Base-by-base conservation (phyloP, 64 coral and sea anemone species). In the Pachyseris speciosa region DNA sequence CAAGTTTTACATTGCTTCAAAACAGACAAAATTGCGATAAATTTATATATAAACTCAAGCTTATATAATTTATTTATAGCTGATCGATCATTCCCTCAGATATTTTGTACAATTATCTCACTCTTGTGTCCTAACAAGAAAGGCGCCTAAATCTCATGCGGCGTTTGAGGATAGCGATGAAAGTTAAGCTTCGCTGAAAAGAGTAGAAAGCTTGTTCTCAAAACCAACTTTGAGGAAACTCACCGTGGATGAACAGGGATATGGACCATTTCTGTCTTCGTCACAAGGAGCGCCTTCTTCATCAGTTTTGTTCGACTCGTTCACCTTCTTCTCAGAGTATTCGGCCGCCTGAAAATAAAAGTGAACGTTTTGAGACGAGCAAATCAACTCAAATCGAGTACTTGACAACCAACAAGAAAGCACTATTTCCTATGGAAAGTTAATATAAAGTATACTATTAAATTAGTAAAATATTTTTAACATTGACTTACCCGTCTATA, bases 231-330 rank as follows among this genome's bases (percentile, higher is more conserved):
- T 81, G 3, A 20, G 0, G 15, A 37, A 55, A 7, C 89, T 92
- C 27, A 92, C 89, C 78, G 89, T 92, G 2, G 89, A 84, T 9
- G 89, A 92, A 38, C 89, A 92, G 12, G 89, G 89, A 50, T 84
- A 92, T 2, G 45, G 8, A 2, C 79, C 89, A 59, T 84, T 64
- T 57, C 47, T 81, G 13, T 91, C 77, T 80, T 91, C 89, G 0
- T 55, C 19, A 41, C 89, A 92, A 5, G 89, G 79, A 11, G 60
- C 31, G 8, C 17, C 63, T 59, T 34, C 80, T 16, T 83, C 31
- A 11, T 72, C 37, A 1, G 64, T 63, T 2, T 19, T 32, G n/a
- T 75, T 92, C 1, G 64, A 39, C 36, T 36, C 1, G 2, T 30
- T 31, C 8, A 5, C 49, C 2, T 22, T 28, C 20, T 72, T 31